These are phyloP conservation scores for Eidolon dupreanum DNA, from an alignment of 2,797 vertebrate genomes.

Conservation along the genomic window DNA sequence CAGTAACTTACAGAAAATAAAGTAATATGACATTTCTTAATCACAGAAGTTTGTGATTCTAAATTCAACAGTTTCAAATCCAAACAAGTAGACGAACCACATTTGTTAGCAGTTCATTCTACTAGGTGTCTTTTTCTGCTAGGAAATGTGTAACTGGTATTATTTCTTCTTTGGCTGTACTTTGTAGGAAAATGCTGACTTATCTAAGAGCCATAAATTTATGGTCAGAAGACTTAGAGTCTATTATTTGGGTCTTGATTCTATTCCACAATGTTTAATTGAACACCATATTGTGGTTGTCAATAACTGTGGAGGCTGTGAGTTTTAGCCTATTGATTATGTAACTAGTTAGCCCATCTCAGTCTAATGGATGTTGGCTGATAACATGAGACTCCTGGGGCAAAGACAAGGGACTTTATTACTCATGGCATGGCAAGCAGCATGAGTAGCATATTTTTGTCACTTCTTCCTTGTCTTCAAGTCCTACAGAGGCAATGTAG, in stretches of 20 bases:
- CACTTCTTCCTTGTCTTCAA: background rate
- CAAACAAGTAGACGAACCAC: background rate
- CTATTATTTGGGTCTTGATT: background rate
- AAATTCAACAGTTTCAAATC: conserved; percentile 39
- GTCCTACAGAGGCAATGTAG: background rate
- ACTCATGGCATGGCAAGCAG: background rate
- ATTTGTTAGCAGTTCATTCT: conserved; percentile 24
- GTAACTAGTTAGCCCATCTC: background rate
- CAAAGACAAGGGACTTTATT: background rate
- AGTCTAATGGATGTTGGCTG: background rate
- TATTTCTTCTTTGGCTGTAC: background rate
- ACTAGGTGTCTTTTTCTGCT: background rate
- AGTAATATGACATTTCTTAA: conserved; percentile 14
- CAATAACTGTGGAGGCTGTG: background rate
- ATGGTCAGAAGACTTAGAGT: background rate
- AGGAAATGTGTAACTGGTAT: background rate
- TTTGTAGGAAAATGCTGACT: background rate
- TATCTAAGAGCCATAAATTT: background rate
- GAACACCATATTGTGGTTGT: background rate
- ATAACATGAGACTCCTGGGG: background rate
- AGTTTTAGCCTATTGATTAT: background rate
- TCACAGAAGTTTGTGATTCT: background rate
- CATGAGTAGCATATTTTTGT: background rate
- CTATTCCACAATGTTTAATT: background rate
- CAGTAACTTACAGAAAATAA: conserved; percentile 22